Percentiles rank a stretch among this genome's conserved stretches.
Conservation (phyloP, 2,888 invertebrate genomes). For the Acanthacorydalis orientalis region DNA sequence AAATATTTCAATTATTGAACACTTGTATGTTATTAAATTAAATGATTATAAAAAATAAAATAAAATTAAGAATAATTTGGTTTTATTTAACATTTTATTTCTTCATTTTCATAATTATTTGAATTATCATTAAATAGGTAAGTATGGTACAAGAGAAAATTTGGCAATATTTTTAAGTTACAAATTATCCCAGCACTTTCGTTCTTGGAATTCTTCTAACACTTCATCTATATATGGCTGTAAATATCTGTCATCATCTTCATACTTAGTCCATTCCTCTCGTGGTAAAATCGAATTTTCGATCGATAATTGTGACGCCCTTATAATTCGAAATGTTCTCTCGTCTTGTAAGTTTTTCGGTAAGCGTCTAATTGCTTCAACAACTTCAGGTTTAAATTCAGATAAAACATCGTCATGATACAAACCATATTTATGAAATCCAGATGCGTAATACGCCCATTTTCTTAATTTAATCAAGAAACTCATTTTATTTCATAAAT, state of each 20-base stretch:
- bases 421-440: conserved; percentile 71
- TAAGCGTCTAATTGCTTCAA: conserved; percentile 66
- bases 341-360: conserved; percentile 60
- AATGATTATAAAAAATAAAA: no score
- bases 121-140: no score
- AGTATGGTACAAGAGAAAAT: no score
- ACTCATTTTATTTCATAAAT: no score
- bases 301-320: conserved; percentile 66
- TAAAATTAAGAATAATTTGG: no score
- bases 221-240: conserved; percentile 67
- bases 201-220: conserved; percentile 56
- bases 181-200: conserved; percentile 56
- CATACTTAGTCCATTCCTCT: conserved; percentile 79
- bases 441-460: conserved; percentile 51
- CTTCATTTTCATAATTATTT: no score
- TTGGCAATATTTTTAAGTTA: no score
- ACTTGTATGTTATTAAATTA: no score
- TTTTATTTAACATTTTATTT: no score
- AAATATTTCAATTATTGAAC: no score
- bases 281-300: conserved; percentile 69
- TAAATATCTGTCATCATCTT: conserved; percentile 71
- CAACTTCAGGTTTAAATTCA: conserved; percentile 49
- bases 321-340: conserved; percentile 65
- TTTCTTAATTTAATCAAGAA: background rate
- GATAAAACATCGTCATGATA: conserved; percentile 59